Conservation (phyloP, 2,797 vertebrate species). For the Hemibagrus guttatus region DNA sequence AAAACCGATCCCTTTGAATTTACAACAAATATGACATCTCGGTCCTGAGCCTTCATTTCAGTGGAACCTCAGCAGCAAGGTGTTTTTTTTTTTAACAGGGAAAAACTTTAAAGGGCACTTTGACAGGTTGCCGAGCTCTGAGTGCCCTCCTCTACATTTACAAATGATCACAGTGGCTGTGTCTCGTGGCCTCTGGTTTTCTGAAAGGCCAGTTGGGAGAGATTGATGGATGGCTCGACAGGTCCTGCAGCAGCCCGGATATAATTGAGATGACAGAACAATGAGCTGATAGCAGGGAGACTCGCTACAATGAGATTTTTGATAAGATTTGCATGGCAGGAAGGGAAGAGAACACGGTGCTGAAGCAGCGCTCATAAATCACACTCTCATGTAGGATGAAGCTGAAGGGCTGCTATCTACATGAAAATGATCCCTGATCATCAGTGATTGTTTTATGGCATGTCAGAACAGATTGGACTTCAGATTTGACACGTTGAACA, state of each 20-base stretch:
- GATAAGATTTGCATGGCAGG: conserved; percentile 44
- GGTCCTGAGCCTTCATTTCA: neutral
- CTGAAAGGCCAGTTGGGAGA: conserved; percentile 11
- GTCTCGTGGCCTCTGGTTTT: conserved; percentile 9
- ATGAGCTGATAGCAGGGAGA: conserved; percentile 22
- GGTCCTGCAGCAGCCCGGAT: conserved; percentile 39
- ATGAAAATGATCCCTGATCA: conserved; percentile 26
- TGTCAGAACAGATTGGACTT: conserved; percentile 17
- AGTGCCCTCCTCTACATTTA: neutral
- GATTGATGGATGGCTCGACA: conserved; percentile 38
- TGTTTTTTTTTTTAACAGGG: neutral
- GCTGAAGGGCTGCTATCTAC: conserved; percentile 26
- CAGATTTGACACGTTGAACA: neutral
- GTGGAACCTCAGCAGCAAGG: neutral
- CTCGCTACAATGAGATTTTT: conserved; percentile 23
- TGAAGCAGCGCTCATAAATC: conserved; percentile 35
- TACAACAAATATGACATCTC: conserved; percentile 26
- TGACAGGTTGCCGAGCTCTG: neutral
- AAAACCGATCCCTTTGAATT: neutral
- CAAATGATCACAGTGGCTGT: conserved; percentile 19
- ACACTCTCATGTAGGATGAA: conserved; percentile 1
- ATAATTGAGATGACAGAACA: conserved; percentile 39
- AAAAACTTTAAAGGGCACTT: conserved; percentile 35
- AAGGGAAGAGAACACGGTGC: conserved; percentile 1
- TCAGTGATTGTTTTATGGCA: conserved; percentile 21